Evolutionary conservation across 1,140 invertebrate species (phyloP).

Genomic region (Eubasilissa regina): DNA sequence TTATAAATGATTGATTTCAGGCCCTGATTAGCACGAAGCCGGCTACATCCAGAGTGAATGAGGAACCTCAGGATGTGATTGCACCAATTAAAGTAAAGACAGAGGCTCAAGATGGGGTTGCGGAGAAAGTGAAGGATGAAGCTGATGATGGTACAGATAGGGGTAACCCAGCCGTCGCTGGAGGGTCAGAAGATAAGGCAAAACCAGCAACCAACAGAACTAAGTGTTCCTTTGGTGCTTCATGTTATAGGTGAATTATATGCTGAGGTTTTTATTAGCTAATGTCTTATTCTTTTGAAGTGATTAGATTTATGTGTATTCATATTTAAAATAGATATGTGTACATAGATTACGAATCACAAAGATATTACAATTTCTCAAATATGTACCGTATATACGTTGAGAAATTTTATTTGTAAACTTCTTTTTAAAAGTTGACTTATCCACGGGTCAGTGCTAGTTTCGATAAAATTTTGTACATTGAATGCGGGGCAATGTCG

Average conservation of each 20-base stretch:
- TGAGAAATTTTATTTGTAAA: no score
- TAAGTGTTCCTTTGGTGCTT: constrained; percentile 23
- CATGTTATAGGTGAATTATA: constrained; percentile 23
- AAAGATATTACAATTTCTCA: no score
- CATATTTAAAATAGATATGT: no score
- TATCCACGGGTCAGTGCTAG: no score
- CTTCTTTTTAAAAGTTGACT: no score
- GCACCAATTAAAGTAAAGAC: constrained; percentile 14
- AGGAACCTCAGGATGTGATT: constrained; percentile 1
- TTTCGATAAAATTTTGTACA: no score
- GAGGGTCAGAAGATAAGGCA: neutral
- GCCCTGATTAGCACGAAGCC: neutral
- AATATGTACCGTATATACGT: no score
- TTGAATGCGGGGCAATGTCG: no score
- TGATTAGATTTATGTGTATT: no score
- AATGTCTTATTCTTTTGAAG: neutral
- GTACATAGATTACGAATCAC: no score
- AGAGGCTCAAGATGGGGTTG: neutral
- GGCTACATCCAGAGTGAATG: neutral
- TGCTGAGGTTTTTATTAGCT: neutral
- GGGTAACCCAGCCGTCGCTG: neutral
- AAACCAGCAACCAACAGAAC: neutral
- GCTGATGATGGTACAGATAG: neutral
- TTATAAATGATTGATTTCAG: neutral
- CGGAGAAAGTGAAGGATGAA: neutral